Conservation (phyloP, 2,113 vertebrate genomes). For the Struthidea cinerea region DNA sequence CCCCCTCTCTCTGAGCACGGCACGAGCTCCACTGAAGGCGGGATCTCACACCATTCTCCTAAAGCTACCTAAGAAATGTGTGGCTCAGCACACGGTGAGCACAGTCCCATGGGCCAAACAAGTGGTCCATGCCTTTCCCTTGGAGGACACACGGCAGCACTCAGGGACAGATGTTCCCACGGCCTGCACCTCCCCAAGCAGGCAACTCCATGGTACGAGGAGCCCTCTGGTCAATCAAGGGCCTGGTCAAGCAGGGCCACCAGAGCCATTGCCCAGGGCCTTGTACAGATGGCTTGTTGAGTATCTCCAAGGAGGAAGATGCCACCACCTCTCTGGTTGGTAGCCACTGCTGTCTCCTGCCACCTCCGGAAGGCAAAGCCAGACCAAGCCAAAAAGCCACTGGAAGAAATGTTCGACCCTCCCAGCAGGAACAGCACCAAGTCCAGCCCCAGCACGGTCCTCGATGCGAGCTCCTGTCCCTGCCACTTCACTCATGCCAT, state of each 20-base stretch:
- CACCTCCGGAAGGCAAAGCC: background rate
- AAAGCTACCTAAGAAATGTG: background rate
- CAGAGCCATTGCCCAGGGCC: background rate
- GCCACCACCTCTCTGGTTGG: background rate
- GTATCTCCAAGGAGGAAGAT: background rate
- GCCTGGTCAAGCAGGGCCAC: background rate
- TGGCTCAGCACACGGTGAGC: background rate
- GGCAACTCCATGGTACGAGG: fast-evolving
- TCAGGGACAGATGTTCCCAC: background rate
- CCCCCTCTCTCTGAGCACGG: background rate
- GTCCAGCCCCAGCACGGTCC: background rate
- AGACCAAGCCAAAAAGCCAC: background rate
- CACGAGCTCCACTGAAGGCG: background rate
- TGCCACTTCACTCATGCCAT: background rate
- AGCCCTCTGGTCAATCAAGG: background rate
- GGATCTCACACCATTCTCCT: background rate
- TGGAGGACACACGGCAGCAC: background rate
- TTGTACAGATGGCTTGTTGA: background rate
- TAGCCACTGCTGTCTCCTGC: fast-evolving
- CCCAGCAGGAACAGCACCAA: background rate
- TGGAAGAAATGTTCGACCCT: background rate
- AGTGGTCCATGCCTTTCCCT: background rate
- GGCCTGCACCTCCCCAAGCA: fast-evolving
- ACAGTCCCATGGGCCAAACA: background rate
- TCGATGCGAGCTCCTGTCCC: background rate